Base-by-base conservation (phyloP, 2,888 invertebrate genomes). In the Monoplex corrugatus region DNA sequence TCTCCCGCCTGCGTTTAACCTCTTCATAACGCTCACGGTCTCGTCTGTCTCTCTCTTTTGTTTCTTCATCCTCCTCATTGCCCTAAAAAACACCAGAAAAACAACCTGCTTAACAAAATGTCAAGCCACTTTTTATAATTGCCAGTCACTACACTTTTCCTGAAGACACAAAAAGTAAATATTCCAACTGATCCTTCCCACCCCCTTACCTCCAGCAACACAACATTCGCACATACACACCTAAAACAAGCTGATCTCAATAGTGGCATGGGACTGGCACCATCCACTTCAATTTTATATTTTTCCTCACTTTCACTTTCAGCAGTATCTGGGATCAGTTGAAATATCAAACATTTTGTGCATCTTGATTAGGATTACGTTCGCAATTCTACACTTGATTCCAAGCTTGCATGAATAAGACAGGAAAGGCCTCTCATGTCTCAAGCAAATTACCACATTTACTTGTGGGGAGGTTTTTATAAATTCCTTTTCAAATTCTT, bases 61-160 rank as follows among this genome's bases (percentile, higher is more conserved):
- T 97, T 95, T 97, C 97, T 95, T 97, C 97, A 96, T 98, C 98
- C 96, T 97, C 97, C 97, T 97, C 97, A 97, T 97, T 91, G 87
- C 72, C 89, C 68, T 84, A 88, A 43, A 89, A 50, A 80, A 78
- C 44, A 86, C 86, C 45, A 89, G 13, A 75, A 85, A 50, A 63
- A 35, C 13, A 72, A 8, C 45, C 38, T 10, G 72, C 0, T 43
- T 43, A 40, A 80, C 10, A 80, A 8, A n/a, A 6, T 23, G 50
- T 50, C n/a, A n/a, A n/a, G 78, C 78, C 78, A 68, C 28, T 6
- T 40, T 80, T 19, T 16, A 5, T 10, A 1, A 43, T 13, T 28
- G 43, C 78, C 78, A 80, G 78, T 80, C 78, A 19, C 78, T 19
- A 43, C 23, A 23, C 40, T 23, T 80, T 16, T 68, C 63, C 19